A percentile compares a stretch with the other conserved stretches of the same genome.
Conservation (phyloP, 2,888 invertebrate species). For the Xanthia icteritia region DNA sequence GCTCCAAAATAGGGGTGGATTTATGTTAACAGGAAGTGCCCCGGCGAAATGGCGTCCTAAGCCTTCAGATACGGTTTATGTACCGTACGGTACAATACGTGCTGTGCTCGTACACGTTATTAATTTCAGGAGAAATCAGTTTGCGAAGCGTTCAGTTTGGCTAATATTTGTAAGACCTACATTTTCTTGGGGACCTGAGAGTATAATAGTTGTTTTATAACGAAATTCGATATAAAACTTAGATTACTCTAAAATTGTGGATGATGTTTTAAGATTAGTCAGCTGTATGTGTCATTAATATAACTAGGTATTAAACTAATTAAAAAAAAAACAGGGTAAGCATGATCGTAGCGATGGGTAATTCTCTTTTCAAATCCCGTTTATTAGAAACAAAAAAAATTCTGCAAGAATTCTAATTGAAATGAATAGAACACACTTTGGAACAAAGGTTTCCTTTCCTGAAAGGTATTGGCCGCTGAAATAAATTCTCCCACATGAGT, state of each 20-base stretch:
- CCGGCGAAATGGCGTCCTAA: constrained; percentile 85
- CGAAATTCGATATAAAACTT: not conserved
- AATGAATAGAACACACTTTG: not conserved
- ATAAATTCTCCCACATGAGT: constrained; percentile 5
- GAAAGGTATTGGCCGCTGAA: not conserved
- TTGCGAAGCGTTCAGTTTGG: constrained; percentile 18
- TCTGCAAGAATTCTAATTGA: not conserved
- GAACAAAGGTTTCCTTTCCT: not conserved
- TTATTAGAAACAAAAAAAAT: not conserved
- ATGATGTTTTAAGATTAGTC: not conserved
- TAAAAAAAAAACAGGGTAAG: not conserved
- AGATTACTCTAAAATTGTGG: not conserved
- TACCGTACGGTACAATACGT: constrained; percentile 71
- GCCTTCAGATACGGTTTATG: constrained; percentile 84
- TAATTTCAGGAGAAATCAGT: constrained; percentile 64
- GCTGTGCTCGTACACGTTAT: constrained; percentile 62
- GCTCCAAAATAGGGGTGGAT: constrained; percentile 83
- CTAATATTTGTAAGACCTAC: constrained; percentile 13
- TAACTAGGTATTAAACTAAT: not conserved
- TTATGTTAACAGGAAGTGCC: constrained; percentile 88
- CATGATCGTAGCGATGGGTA: not conserved
- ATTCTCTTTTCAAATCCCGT: not conserved
- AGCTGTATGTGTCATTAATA: not conserved
- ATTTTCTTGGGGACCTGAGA: not conserved
- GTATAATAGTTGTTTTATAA: not conserved